Conservation (phyloP, 1,140 invertebrate genomes). For the Drosophila burlai region DNA sequence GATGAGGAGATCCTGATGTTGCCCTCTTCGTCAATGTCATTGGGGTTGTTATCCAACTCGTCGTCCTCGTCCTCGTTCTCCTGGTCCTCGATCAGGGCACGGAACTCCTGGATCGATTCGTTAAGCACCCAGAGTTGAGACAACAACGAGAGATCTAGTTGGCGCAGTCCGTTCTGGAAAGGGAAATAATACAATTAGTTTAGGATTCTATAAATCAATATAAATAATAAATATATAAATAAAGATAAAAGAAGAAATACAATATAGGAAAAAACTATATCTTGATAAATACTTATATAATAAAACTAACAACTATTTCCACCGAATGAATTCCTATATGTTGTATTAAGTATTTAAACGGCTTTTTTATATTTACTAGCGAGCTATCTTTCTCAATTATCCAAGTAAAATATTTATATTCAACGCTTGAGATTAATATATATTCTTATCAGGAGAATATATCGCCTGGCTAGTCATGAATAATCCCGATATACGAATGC, state of each 20-base stretch:
- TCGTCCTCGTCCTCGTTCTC: slow-evolving; percentile 85
- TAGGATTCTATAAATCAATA: not conserved
- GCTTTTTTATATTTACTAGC: not conserved
- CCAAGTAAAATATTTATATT: slow-evolving; percentile 6
- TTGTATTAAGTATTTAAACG: not conserved
- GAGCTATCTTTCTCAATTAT: not conserved
- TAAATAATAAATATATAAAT: not conserved
- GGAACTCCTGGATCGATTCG: slow-evolving; percentile 95
- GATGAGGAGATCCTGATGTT: slow-evolving; percentile 87
- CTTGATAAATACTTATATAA: not conserved
- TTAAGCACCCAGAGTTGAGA: slow-evolving; percentile 95
- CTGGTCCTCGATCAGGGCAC: slow-evolving; percentile 90
- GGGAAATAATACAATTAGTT: not conserved
- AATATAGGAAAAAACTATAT: no score
- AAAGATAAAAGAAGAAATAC: no score
- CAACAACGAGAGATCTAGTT: slow-evolving; percentile 93
- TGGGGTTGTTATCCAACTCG: slow-evolving; percentile 45
- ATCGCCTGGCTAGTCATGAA: slow-evolving; percentile 32
- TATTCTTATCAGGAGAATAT: slow-evolving; percentile 22
- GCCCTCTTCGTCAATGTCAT: slow-evolving; percentile 82
- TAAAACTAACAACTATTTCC: not conserved
- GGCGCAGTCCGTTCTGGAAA: slow-evolving; percentile 90
- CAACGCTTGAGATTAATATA: slow-evolving; percentile 9
- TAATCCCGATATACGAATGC: slow-evolving; percentile 50
- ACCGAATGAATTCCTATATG: not conserved